phyloP scores from a whole-genome alignment of 2,113 vertebrate species.

The Sminthopsis crassicaudata region DNA sequence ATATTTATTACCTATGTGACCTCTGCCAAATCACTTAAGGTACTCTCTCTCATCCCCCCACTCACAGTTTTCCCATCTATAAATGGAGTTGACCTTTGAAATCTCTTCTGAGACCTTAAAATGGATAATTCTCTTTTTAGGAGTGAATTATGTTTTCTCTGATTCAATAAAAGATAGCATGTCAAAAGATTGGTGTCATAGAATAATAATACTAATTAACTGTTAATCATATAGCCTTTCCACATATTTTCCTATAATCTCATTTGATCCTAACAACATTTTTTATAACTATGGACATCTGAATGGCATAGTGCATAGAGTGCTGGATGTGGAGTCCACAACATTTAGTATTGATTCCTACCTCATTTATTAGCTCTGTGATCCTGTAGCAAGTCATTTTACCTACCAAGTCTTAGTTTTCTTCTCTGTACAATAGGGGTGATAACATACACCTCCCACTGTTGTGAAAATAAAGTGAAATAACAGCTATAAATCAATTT shows the following conservation, averaged over 20 bases:
- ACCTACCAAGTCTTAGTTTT: neutral
- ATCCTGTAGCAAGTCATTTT: neutral
- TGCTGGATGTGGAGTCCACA: neutral
- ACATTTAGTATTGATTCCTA: neutral
- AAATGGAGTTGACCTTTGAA: neutral
- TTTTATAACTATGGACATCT: neutral
- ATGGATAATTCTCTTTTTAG: neutral
- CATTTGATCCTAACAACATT: neutral
- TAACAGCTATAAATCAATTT: neutral
- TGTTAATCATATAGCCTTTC: neutral
- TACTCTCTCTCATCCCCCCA: neutral
- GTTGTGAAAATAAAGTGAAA: neutral
- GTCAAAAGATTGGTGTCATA: neutral
- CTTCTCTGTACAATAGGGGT: neutral
- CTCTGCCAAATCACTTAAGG: neutral
- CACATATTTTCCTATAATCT: neutral
- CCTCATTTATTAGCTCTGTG: neutral
- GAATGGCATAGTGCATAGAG: neutral
- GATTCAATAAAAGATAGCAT: neutral
- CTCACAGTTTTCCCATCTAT: neutral
- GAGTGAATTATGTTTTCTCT: neutral
- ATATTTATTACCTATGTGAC: neutral
- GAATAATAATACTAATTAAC: neutral
- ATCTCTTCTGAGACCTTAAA: neutral
- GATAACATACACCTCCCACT: neutral